Conservation (phyloP, 64 coral and sea anemone species). For the Montipora efflorescens region DNA sequence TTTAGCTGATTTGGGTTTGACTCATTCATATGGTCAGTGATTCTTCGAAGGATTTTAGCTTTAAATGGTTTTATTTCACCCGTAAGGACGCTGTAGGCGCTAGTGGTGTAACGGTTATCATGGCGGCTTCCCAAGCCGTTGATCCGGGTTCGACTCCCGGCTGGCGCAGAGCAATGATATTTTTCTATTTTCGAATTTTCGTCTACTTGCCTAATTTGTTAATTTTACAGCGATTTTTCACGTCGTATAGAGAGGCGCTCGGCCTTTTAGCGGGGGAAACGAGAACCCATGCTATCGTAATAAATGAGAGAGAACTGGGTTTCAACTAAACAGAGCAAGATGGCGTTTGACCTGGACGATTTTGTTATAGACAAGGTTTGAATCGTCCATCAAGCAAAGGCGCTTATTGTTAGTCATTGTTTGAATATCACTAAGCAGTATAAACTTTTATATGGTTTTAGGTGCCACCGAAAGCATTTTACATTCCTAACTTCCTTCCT, state of each 20-base stretch:
- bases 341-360: conserved; percentile 65
- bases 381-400: not conserved
- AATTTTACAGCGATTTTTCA: not conserved
- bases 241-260: no score
- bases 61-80: rapidly evolving
- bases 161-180: conserved; percentile 53
- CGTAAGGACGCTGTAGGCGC: conserved; percentile 61
- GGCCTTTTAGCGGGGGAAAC: not conserved
- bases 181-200: not conserved
- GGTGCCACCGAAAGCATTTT: conserved; percentile 78
- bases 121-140: conserved; percentile 98
- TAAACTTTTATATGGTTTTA: conserved; percentile 25
- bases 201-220: not conserved
- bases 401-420: no score
- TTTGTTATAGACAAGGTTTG: conserved; percentile 68
- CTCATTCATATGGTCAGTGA: no score
- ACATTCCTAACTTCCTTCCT: conserved; percentile 87
- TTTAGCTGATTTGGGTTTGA: no score
- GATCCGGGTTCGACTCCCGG: conserved; percentile 98
- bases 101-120: conserved; percentile 97
- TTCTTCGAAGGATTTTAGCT: not conserved
- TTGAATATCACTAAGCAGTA: no score
- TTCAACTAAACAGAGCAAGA: not conserved
- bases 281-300: not conserved
- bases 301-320: conserved; percentile 43